Conservation (phyloP, 2,888 invertebrate species). For the Drosophila subquinaria region DNA sequence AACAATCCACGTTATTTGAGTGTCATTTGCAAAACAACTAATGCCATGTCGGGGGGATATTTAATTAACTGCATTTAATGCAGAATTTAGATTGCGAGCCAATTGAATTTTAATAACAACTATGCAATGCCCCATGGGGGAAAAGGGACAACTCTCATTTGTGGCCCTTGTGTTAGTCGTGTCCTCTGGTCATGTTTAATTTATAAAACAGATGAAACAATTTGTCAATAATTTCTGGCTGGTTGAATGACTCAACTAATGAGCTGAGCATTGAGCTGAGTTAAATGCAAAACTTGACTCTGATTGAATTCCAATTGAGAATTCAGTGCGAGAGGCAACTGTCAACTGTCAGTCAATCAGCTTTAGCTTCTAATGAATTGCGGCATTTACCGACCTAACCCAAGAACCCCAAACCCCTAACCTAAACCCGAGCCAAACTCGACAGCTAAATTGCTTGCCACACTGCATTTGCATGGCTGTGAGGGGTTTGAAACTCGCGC, state of each 20-base stretch:
- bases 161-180: constrained; percentile 26
- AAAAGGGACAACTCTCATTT: constrained; percentile 28
- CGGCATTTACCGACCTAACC: constrained; percentile 11
- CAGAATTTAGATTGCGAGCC: constrained; percentile 20
- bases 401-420: background rate
- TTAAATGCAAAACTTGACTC: constrained; percentile 14
- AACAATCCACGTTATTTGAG: constrained; percentile 13
- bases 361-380: constrained; percentile 30
- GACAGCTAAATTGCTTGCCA: constrained; percentile 18
- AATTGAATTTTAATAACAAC: constrained; percentile 57
- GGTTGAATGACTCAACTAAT: constrained; percentile 64
- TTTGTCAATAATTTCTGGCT: constrained; percentile 53
- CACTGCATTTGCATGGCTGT: constrained; percentile 45
- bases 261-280: constrained; percentile 44
- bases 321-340: constrained; percentile 23
- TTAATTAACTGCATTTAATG: constrained; percentile 64
- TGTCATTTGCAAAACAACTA: constrained; percentile 32
- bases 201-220: constrained; percentile 48
- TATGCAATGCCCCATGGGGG: constrained; percentile 18
- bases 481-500: constrained; percentile 34
- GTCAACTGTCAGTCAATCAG: constrained; percentile 53
- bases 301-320: constrained; percentile 64
- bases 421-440: constrained; percentile 14
- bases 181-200: constrained; percentile 45
- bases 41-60: constrained; percentile 37